Conservation (phyloP, 2,888 invertebrate species). For the Desoria tigrina region DNA sequence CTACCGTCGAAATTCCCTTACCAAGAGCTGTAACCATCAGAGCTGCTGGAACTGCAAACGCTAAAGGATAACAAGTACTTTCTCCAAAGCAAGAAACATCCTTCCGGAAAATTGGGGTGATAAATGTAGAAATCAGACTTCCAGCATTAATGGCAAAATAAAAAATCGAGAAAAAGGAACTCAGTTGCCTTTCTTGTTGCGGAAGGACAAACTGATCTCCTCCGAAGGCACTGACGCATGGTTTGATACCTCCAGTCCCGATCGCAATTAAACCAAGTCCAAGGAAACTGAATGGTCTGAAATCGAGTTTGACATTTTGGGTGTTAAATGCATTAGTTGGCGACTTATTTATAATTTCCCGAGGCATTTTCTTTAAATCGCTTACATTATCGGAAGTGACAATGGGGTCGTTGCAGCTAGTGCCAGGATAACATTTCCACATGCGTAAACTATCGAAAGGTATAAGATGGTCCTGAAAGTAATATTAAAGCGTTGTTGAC, state of each 20-base stretch:
- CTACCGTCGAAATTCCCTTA: constrained; percentile 58
- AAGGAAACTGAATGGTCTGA: constrained; percentile 64
- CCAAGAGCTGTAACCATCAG: constrained; percentile 80
- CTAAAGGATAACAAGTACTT: constrained; percentile 76
- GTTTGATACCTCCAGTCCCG: constrained; percentile 78
- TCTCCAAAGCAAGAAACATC: constrained; percentile 76
- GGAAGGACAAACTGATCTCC: constrained; percentile 74
- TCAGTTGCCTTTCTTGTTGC: constrained; percentile 66
- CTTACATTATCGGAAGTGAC: constrained; percentile 40
- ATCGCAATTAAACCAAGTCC: constrained; percentile 71
- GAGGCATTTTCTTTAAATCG: neutral
- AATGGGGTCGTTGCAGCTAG: constrained; percentile 60
- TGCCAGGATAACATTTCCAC: constrained; percentile 78
- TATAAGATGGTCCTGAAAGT: constrained; percentile 79
- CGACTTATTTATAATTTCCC: neutral
- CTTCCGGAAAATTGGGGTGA: constrained; percentile 83
- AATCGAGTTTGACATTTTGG: constrained; percentile 23
- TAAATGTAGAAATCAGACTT: constrained; percentile 79
- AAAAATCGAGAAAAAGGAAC: constrained; percentile 73
- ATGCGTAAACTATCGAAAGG: constrained; percentile 80
- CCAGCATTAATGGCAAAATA: constrained; percentile 75
- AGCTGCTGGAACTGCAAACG: constrained; percentile 83
- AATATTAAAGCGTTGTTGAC: neutral
- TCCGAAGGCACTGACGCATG: constrained; percentile 78
- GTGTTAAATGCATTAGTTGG: constrained; percentile 12